These are phyloP conservation scores for Cyanoramphus novaezelandiae DNA, from an alignment of 2,113 vertebrate genomes.

Conservation along the genomic window DNA sequence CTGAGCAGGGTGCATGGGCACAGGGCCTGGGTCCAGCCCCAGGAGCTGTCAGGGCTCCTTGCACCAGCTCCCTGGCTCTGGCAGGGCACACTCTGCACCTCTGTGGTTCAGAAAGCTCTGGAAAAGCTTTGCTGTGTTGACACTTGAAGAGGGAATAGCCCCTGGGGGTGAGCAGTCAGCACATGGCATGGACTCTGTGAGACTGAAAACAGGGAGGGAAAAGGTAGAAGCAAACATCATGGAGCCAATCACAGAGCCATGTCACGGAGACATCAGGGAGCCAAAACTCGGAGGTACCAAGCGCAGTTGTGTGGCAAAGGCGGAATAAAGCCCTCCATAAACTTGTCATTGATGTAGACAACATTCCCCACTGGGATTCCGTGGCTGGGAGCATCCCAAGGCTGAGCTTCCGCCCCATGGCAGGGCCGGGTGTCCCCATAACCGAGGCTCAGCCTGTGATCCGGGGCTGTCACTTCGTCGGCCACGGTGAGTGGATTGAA, in stretches of 20 bases:
- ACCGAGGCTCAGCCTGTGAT: fast-evolving
- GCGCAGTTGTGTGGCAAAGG: neutral
- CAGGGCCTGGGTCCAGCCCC: fast-evolving
- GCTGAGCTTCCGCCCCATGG: neutral
- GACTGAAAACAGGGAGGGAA: neutral
- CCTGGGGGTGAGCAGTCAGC: fast-evolving
- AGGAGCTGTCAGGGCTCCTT: neutral
- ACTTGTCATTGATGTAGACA: neutral
- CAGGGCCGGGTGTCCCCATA: neutral
- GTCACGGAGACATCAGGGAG: neutral
- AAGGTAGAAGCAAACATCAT: neutral
- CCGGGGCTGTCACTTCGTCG: neutral
- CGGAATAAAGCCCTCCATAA: neutral
- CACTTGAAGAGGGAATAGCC: neutral
- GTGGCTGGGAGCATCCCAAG: neutral
- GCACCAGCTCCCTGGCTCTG: fast-evolving
- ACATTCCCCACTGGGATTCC: neutral
- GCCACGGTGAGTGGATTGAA: neutral
- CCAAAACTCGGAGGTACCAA: neutral
- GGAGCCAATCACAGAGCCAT: neutral
- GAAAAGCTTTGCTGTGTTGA: neutral
- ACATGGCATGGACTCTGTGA: fast-evolving
- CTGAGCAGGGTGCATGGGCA: neutral
- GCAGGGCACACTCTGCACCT: neutral
- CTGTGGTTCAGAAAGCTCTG: neutral